A percentile compares a stretch with the other conserved stretches of the same genome.
These are phyloP conservation scores for Caenorhabditis sp. DNA, from an alignment of 2,888 invertebrate species.

Conservation along the genomic window DNA sequence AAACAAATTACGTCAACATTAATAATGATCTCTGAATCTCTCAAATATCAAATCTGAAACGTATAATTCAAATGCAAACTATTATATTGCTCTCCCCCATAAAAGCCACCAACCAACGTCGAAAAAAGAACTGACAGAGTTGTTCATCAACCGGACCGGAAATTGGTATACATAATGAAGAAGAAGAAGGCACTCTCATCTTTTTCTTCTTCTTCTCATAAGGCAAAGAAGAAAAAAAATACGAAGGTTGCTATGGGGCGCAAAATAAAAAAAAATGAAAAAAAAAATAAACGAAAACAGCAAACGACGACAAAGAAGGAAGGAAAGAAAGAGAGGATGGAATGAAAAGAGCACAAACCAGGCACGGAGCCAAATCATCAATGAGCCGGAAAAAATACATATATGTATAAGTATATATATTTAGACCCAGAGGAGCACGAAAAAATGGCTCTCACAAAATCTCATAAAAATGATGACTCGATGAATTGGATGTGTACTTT, in stretches of 20 bases:
- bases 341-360: neutral
- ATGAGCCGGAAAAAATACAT: neutral
- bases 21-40: too few species aligned
- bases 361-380: neutral
- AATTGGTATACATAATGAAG: constrained; percentile 18
- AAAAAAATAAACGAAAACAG: constrained; percentile 8
- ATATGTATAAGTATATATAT: neutral
- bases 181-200: constrained; percentile 4
- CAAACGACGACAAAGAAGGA: constrained; percentile 8
- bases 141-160: constrained; percentile 19
- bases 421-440: neutral
- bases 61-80: too few species aligned
- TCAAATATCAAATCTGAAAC: too few species aligned
- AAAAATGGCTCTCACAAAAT: neutral
- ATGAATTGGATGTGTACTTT: too few species aligned
- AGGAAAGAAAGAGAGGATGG: neutral
- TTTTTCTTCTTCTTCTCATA: neutral
- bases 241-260: neutral
- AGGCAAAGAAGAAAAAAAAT: neutral
- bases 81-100: neutral
- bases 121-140: constrained; percentile 25
- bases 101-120: constrained; percentile 4
- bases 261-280: constrained; percentile 9
- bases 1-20: too few species aligned
- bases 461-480: neutral